These are phyloP conservation scores for Ramphastos sulfuratus DNA, from an alignment of 2,113 vertebrate species.

Conservation along the genomic window DNA sequence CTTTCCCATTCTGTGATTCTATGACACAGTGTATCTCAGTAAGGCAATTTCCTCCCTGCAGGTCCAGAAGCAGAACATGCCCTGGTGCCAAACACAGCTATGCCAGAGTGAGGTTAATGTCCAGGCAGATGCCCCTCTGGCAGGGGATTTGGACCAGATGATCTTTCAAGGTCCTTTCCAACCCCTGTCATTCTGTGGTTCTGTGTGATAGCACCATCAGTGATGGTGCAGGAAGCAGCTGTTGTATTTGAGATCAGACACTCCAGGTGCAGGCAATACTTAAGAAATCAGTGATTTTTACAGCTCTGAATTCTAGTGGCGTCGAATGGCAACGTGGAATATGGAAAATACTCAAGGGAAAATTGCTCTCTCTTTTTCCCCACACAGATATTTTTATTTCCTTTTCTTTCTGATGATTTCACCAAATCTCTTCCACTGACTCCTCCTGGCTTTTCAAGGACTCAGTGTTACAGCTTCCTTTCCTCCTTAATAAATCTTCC, in stretches of 20 bases:
- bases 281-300: neutral
- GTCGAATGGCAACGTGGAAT: neutral
- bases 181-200: no score
- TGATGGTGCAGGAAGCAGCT: neutral
- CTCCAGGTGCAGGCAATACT: neutral
- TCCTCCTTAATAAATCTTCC: slow-evolving; percentile 15
- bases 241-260: neutral
- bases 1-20: no score
- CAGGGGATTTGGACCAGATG: no score
- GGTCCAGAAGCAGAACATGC: neutral
- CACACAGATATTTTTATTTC: neutral
- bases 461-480: neutral
- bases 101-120: accelerated
- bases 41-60: neutral
- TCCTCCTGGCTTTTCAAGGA: slow-evolving; percentile 19
- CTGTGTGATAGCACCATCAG: neutral
- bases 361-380: neutral
- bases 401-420: neutral
- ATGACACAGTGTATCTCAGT: neutral
- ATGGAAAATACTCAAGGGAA: neutral
- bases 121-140: neutral
- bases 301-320: neutral
- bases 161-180: no score
- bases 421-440: neutral
- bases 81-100: no score